Percentiles rank a stretch among this genome's conserved stretches.
phyloP scores from a whole-genome alignment of 1,140 invertebrate species.

The Holcopasites calliopsidis region DNA sequence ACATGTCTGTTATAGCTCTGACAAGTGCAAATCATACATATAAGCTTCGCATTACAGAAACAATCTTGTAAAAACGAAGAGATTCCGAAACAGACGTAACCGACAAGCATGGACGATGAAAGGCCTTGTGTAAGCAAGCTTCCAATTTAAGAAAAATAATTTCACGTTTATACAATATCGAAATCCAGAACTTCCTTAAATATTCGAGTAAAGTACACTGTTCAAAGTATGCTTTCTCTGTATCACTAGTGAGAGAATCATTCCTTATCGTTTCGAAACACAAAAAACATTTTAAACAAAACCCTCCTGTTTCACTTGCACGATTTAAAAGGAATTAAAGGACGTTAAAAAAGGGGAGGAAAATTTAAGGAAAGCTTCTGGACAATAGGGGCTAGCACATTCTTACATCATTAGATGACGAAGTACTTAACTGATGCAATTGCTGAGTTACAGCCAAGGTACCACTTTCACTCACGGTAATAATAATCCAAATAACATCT shows the following conservation, averaged over 20 bases:
- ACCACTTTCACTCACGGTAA: conserved; percentile 85
- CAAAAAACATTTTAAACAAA: background rate
- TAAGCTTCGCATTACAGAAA: background rate
- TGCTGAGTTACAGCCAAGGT: conserved; percentile 86
- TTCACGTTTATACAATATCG: conserved; percentile 26
- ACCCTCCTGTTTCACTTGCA: background rate
- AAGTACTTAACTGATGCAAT: conserved; percentile 81
- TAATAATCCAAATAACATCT: conserved; percentile 87
- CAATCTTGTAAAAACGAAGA: background rate
- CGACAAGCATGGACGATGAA: conserved; percentile 51
- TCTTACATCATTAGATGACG: conserved; percentile 74
- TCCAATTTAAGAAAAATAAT: conserved; percentile 46
- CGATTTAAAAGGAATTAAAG: conserved; percentile 30
- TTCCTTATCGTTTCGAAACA: conserved; percentile 16
- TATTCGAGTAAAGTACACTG: too few species aligned
- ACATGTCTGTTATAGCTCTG: conserved; percentile 36
- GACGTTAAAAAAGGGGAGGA: conserved; percentile 18
- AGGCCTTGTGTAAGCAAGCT: conserved; percentile 48
- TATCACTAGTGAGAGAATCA: conserved; percentile 22
- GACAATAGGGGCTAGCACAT: conserved; percentile 73
- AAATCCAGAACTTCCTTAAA: conserved; percentile 40
- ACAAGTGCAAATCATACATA: conserved; percentile 8
- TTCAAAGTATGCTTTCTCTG: too few species aligned
- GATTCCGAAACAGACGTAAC: conserved; percentile 9
- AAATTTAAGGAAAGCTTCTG: conserved; percentile 33